Conservation (phyloP, 2,888 invertebrate species). For the Archaeoteleia sp. region DNA sequence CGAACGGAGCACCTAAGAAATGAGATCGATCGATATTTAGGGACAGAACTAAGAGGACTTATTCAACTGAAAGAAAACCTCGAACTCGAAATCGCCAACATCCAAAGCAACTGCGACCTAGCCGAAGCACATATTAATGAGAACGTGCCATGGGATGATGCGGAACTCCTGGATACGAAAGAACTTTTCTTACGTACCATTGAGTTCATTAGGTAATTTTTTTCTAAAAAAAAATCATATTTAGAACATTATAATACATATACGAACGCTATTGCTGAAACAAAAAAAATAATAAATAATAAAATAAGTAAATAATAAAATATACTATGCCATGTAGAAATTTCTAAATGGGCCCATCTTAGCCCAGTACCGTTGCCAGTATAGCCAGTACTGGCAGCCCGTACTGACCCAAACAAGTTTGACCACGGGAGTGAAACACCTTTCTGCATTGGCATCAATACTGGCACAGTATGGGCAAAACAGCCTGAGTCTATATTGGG, state of each 20-base stretch:
- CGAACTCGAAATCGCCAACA: slow-evolving; percentile 95
- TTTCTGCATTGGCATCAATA: too few relatives aligned
- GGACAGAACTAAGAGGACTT: slow-evolving; percentile 90
- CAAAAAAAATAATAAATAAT: neutral
- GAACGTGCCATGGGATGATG: slow-evolving; percentile 93
- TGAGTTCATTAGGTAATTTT: slow-evolving; percentile 84
- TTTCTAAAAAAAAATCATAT: slow-evolving; percentile 3
- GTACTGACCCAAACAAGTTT: too few relatives aligned
- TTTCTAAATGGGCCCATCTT: too few relatives aligned
- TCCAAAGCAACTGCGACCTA: slow-evolving; percentile 96
- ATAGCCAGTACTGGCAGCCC: too few relatives aligned
- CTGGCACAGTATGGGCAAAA: too few relatives aligned
- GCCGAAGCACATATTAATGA: slow-evolving; percentile 96
- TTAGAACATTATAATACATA: too few relatives aligned
- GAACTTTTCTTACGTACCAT: slow-evolving; percentile 97
- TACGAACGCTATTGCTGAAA: neutral
- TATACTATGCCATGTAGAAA: too few relatives aligned
- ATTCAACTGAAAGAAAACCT: slow-evolving; percentile 93
- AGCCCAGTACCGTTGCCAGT: too few relatives aligned
- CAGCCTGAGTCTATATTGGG: too few relatives aligned
- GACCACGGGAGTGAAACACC: too few relatives aligned
- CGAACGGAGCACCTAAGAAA: slow-evolving; percentile 89
- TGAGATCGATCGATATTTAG: slow-evolving; percentile 94
- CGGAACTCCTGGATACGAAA: slow-evolving; percentile 95
- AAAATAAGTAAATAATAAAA: too few relatives aligned